phyloP scores from a whole-genome alignment of 2,888 invertebrate species.

The Nephrotoma guestfalica region DNA sequence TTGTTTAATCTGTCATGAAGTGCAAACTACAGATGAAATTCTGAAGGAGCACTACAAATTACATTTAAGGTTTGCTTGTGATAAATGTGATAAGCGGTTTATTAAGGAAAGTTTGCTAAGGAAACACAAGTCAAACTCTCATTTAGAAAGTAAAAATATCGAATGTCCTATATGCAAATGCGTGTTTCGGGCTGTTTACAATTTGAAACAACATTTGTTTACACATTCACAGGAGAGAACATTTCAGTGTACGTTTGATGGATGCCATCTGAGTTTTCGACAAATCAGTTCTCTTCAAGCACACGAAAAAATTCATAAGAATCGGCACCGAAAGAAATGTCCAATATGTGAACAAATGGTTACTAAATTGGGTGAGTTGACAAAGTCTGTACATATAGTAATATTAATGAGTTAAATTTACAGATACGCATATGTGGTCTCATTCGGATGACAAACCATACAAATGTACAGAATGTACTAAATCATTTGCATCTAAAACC shows the following conservation, averaged over 20 bases:
- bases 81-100: not conserved
- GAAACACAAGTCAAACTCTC: not conserved
- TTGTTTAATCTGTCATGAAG: not conserved
- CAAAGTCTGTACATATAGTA: not conserved
- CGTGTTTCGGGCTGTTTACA: not conserved
- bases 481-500: not conserved
- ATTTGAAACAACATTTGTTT: not conserved
- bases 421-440: not conserved
- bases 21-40: not conserved
- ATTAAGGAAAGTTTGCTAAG: not conserved
- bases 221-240: not conserved
- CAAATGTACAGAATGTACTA: conserved; percentile 12
- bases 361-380: not conserved
- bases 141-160: conserved; percentile 3
- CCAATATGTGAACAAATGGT: not conserved
- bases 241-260: not conserved
- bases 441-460: conserved; percentile 14
- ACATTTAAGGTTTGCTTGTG: not conserved
- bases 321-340: not conserved
- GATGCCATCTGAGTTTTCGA: not conserved
- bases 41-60: not conserved
- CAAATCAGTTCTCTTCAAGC: not conserved
- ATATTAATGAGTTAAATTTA: not conserved
- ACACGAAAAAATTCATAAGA: not conserved
- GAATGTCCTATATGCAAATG: not conserved